Conservation (phyloP, 2,888 invertebrate species). For the Noctua comes region DNA sequence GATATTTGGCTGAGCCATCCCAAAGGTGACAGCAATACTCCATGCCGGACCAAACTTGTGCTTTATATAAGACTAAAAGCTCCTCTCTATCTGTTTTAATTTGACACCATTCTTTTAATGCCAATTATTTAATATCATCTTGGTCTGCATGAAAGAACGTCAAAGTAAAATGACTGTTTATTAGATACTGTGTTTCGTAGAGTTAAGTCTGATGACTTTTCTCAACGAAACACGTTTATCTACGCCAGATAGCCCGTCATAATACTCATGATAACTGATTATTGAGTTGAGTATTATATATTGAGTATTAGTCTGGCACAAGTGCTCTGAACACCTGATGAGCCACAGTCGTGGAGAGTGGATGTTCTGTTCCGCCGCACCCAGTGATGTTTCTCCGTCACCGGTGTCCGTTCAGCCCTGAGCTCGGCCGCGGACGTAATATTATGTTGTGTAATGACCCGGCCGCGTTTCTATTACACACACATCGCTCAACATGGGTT, state of each 20-base stretch:
- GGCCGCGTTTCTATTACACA: slow-evolving; percentile 17
- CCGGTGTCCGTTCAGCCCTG: not conserved
- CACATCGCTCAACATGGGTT: not conserved
- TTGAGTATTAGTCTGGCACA: not conserved
- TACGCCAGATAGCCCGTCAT: too few species aligned
- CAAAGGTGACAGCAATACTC: too few species aligned
- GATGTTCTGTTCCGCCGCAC: not conserved
- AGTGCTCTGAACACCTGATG: not conserved
- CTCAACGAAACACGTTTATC: too few species aligned
- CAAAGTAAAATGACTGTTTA: not conserved
- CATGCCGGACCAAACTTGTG: too few species aligned
- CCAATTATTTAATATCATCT: not conserved
- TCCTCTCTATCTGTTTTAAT: not conserved
- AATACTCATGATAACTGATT: too few species aligned
- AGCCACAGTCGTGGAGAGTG: not conserved
- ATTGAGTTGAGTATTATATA: not conserved
- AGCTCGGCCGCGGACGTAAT: not conserved
- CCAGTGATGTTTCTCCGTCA: not conserved
- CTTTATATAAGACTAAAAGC: too few species aligned
- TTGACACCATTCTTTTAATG: not conserved
- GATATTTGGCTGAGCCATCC: too few species aligned
- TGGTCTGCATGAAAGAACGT: not conserved
- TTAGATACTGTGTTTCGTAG: not conserved
- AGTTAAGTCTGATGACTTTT: not conserved
- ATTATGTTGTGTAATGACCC: slow-evolving; percentile 49